Evolutionary conservation across 2,888 invertebrate species (phyloP), one percentile per base, ranked within the genome.

Genomic region (Eupithecia tripunctaria): DNA sequence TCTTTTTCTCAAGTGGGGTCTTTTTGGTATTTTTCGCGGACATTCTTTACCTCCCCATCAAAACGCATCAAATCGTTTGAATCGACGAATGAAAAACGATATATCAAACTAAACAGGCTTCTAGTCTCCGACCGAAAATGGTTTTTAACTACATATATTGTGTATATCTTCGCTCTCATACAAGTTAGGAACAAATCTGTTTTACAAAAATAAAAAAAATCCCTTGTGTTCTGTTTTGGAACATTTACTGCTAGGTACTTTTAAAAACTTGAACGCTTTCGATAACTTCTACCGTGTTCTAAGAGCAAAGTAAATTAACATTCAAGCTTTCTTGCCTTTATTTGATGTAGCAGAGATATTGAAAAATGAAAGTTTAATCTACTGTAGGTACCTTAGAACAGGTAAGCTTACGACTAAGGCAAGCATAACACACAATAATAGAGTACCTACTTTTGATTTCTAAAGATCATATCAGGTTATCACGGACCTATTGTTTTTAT

Each of bases 251-350:
- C 18, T 12, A 21, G 4, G 29, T 5, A 12, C 2, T 32, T 12
- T 63, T 8, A 36, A n/a, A 36, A 21, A 15, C 64, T 21, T 14
- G 38, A 8, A 68, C 64, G 51, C 67, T 70, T 75, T 70, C 74
- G 59, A 65, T 75, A 70, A 68, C 67, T 64, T 60, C 14, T 69
- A 68, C 43, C 36, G 8, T 32, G 62, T 71, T 67, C 25, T 64
- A 64, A 70, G 60, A 71, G 68, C 68, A 59, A 70, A 41, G 47
- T 65, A 70, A 73, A 73, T 41, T 47, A 68, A 67, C 32, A 68
- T 73, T 70, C 56, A 65, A 71, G 68, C 68, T n/a, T 21, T 12
- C 38, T 64, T 36, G 60, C 21, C 10, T 62, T 32, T 64, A 64
- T 21, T 38, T 36, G 21, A 36, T 64, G 38, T 36, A 64, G 36